Conservation (phyloP, 2,888 invertebrate genomes). For the Aporophyla nigra region DNA sequence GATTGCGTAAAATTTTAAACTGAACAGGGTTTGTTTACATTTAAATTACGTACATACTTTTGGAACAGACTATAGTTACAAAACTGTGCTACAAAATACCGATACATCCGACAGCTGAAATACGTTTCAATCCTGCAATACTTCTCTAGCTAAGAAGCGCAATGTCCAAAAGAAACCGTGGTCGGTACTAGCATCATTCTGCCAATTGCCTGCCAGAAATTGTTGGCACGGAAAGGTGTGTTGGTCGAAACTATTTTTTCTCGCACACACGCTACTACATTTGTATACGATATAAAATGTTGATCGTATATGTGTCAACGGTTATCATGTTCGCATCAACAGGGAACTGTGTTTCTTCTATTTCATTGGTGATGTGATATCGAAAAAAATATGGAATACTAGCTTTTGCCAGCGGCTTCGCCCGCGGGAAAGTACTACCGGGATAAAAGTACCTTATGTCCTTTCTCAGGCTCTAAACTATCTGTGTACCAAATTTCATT, state of each 20-base stretch:
- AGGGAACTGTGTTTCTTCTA: neutral
- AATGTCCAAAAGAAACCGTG: constrained; percentile 40
- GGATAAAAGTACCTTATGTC: too few relatives aligned
- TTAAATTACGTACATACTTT: neutral
- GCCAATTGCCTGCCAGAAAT: constrained; percentile 67
- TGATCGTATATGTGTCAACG: constrained; percentile 66
- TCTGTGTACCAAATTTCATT: too few relatives aligned
- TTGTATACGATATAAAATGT: constrained; percentile 58
- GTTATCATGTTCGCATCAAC: constrained; percentile 45
- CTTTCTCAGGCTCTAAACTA: too few relatives aligned
- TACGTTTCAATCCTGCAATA: constrained; percentile 5
- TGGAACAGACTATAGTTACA: neutral
- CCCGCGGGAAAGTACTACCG: too few relatives aligned
- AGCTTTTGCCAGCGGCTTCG: too few relatives aligned
- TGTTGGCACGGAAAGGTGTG: constrained; percentile 77
- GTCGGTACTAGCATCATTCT: constrained; percentile 27
- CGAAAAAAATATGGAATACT: too few relatives aligned
- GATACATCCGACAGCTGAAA: neutral
- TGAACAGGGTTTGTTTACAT: neutral
- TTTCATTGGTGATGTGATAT: neutral
- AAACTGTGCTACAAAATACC: neutral
- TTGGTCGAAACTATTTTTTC: constrained; percentile 77
- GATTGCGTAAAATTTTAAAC: neutral
- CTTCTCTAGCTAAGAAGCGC: constrained; percentile 8
- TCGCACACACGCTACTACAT: constrained; percentile 52